Percentiles rank a stretch among this genome's conserved stretches.
Evolutionary conservation across 2,888 invertebrate genomes (phyloP).

Genomic region (Leptarthrus brevirostris): DNA sequence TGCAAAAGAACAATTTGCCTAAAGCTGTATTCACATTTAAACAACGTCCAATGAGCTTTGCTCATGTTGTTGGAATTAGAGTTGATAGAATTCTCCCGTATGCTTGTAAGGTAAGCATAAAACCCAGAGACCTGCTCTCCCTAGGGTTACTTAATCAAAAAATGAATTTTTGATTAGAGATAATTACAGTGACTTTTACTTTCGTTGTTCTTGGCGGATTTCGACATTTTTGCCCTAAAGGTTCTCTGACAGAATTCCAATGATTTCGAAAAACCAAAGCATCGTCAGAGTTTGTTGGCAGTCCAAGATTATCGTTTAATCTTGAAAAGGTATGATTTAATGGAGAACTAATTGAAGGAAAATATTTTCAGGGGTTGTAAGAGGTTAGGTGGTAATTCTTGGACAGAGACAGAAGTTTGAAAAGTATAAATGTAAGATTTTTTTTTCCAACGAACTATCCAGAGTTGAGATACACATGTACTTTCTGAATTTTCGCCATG

Average conservation of each 20-base stretch:
- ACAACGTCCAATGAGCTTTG: constrained; percentile 21
- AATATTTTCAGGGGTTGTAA: background rate
- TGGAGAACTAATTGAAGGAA: background rate
- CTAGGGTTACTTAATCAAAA: constrained; percentile 43
- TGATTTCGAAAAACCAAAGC: background rate
- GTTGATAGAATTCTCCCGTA: background rate
- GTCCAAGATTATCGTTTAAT: background rate
- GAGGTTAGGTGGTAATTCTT: too few species aligned
- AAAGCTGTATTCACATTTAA: constrained; percentile 16
- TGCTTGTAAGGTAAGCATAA: background rate
- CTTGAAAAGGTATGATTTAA: background rate
- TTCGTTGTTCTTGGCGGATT: constrained; percentile 14
- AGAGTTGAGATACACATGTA: too few species aligned
- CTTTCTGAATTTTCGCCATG: too few species aligned
- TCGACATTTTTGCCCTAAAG: background rate
- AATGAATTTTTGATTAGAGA: constrained; percentile 39
- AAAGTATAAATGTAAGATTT: too few species aligned
- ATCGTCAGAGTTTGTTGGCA: background rate
- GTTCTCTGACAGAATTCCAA: background rate
- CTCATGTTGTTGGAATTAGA: background rate
- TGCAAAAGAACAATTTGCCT: background rate
- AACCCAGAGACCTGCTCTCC: background rate
- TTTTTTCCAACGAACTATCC: too few species aligned
- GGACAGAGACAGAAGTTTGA: too few species aligned
- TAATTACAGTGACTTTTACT: constrained; percentile 42